Percentiles rank a stretch among this genome's conserved stretches.
Evolutionary conservation across 2,888 invertebrate species (phyloP).

Genomic region (Dorcus hopei): DNA sequence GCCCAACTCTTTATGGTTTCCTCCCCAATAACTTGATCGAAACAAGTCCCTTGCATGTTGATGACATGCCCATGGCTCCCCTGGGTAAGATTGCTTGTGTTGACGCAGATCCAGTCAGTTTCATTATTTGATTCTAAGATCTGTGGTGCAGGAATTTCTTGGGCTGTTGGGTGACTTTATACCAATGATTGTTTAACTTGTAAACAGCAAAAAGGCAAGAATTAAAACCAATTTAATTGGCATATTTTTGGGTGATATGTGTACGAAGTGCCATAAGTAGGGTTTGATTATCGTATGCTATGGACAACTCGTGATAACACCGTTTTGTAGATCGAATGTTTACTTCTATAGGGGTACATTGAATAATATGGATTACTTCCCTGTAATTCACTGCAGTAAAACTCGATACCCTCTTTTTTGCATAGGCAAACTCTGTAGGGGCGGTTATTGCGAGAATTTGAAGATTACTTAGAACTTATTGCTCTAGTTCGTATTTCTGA

Average conservation of each 20-base stretch:
- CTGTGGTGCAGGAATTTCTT: slow-evolving; percentile 4
- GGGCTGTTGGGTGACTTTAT: neutral
- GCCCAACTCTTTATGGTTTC: no score
- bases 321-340: slow-evolving; percentile 7
- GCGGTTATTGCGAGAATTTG: slow-evolving; percentile 10
- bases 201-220: slow-evolving; percentile 13
- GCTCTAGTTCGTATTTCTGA: slow-evolving; percentile 11
- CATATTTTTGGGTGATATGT: slow-evolving; percentile 12
- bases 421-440: slow-evolving; percentile 16
- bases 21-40: no score
- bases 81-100: no score
- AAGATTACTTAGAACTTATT: slow-evolving; percentile 15
- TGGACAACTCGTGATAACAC: slow-evolving; percentile 17
- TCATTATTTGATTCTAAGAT: neutral
- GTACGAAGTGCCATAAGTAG: slow-evolving; percentile 14
- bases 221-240: slow-evolving; percentile 14
- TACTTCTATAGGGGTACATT: slow-evolving; percentile 17
- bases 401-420: slow-evolving; percentile 16
- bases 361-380: slow-evolving; percentile 19
- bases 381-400: slow-evolving; percentile 15
- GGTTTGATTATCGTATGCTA: slow-evolving; percentile 3
- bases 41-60: no score
- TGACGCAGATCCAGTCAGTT: no score
- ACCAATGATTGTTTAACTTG: slow-evolving; percentile 15
- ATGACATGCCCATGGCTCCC: no score